phyloP scores from a whole-genome alignment of 2,113 vertebrate species.

The Microcebus lehilahytsara region DNA sequence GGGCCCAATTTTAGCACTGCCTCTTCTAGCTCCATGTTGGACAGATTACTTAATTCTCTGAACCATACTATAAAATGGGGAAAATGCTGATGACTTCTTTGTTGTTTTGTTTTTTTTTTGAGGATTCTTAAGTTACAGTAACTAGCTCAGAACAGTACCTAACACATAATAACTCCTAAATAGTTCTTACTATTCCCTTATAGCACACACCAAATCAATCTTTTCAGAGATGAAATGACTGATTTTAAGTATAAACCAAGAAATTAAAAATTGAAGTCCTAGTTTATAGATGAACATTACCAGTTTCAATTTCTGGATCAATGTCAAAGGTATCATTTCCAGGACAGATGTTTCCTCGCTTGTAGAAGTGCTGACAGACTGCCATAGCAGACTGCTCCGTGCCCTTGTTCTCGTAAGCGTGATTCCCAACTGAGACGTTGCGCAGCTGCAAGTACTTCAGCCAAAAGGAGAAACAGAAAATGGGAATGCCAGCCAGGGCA shows the following conservation, averaged over 20 bases:
- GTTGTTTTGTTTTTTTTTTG: background rate
- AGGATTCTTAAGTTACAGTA: background rate
- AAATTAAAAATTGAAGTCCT: background rate
- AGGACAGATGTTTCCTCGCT: constrained; percentile 87
- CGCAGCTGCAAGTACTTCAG: constrained; percentile 89
- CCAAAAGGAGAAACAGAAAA: constrained; percentile 9
- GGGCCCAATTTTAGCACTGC: background rate
- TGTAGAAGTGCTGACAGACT: constrained; percentile 93
- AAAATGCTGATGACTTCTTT: background rate
- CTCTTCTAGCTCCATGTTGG: background rate
- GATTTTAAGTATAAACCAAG: constrained; percentile 30
- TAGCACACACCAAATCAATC: background rate
- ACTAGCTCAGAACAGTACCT: background rate
- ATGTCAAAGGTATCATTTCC: constrained; percentile 93
- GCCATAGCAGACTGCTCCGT: constrained; percentile 84
- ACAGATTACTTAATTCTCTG: background rate
- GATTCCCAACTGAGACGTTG: constrained; percentile 91
- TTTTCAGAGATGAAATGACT: background rate
- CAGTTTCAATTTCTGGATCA: constrained; percentile 90
- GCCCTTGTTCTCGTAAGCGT: constrained; percentile 88
- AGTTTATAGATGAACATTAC: constrained; percentile 80
- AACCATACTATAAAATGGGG: background rate
- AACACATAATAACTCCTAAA: background rate
- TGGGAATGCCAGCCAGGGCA: background rate
- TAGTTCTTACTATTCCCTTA: background rate